Base-by-base conservation (phyloP, 2,888 invertebrate genomes). In the Perithous albicinctus region DNA sequence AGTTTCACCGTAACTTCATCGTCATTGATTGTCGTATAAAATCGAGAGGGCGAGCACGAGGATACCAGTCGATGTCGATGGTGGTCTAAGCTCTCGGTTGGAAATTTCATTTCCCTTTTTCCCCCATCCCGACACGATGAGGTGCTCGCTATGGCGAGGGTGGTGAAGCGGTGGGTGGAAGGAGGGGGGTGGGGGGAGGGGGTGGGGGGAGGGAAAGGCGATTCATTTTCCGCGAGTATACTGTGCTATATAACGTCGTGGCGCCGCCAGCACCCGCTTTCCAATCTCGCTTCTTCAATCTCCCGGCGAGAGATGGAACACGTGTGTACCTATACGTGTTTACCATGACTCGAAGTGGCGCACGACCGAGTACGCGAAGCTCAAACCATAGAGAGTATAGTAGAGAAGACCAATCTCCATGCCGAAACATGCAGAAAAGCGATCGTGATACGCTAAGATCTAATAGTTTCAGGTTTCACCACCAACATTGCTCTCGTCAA, bases 261-360 rank as follows among this genome's bases (percentile, higher is more conserved):
- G 51, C n/a, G 70, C 67, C 66, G 59, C 66, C 61, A 73, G 77
- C 67, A 73, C 51, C 59, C 73, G 67, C 51, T 80, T 77, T 80
- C 72, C 80, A 80, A 80, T 80, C 80, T 80, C 73, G 80, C 73
- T 77, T 73, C 80, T 77, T 77, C 80, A 77, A 80, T 77, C 80
- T 77, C 64, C 32, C 72, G 35, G 43, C 61, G 73, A 77, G 67
- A 77, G 72, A 80, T 77, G 77, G 66, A 73, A 73, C 66, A 61
- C 76, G 72, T 80, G 46, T 64, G 64, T 72, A 69, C 59, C 41
- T 56, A 79, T 54, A 72, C 72, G 75, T 75, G 80, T 75, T 80
- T 75, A 75, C 38, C 80, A 70, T 80, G 63, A 48, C 48, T 38
- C 69, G 38, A 10, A 29, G 43, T 15, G 29, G 54, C 29, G 43